Evolutionary conservation across 2,888 invertebrate species (phyloP).

Genomic region (Aromia moschata): DNA sequence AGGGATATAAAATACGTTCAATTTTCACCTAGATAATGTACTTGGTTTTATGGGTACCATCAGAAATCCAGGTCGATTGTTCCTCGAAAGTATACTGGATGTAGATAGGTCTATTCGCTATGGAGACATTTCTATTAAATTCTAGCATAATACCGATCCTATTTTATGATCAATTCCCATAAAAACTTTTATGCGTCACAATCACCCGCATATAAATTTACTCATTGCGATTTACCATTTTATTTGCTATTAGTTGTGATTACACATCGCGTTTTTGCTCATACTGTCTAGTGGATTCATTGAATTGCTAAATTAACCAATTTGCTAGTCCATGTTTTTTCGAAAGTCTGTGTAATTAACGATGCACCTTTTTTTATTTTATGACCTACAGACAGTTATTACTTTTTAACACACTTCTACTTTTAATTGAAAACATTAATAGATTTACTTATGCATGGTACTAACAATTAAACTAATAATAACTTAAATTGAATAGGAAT

Average conservation of each 20-base stretch:
- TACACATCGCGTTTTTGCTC: not conserved
- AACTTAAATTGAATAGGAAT: too few species aligned
- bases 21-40: too few species aligned
- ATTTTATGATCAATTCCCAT: not conserved
- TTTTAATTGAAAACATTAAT: too few species aligned
- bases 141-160: slow-evolving; percentile 2
- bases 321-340: not conserved
- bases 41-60: too few species aligned
- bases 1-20: too few species aligned
- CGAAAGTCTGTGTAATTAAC: not conserved
- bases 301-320: not conserved
- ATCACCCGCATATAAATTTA: slow-evolving; percentile 32
- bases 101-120: too few species aligned
- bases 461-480: too few species aligned
- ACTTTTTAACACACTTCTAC: too few species aligned
- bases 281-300: not conserved
- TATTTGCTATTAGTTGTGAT: not conserved
- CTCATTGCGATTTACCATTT: slow-evolving; percentile 26
- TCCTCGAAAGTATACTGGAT: too few species aligned
- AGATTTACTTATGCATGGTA: too few species aligned
- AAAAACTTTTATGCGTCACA: slow-evolving; percentile 7
- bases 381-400: too few species aligned
- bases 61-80: too few species aligned
- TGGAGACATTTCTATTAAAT: not conserved
- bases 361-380: not conserved